Percentiles rank a stretch among this genome's conserved stretches.
Conservation (phyloP, 2,797 vertebrate species). For the Tragopan temminckii region DNA sequence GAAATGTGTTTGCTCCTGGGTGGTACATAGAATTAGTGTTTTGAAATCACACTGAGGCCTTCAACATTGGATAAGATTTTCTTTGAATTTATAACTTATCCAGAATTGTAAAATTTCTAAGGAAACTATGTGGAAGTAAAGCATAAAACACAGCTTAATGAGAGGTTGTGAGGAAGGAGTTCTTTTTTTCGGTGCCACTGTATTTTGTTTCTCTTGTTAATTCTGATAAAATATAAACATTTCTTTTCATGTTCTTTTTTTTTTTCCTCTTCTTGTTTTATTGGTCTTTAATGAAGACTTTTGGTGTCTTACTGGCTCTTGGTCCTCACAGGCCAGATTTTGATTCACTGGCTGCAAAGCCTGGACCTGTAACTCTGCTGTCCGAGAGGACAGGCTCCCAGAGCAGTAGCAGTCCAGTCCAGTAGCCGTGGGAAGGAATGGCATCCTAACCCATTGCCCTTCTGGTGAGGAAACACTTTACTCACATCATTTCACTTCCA, state of each 20-base stretch:
- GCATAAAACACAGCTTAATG: conserved; percentile 49
- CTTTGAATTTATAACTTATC: conserved; percentile 63
- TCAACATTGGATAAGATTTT: conserved; percentile 43
- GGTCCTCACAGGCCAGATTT: not conserved
- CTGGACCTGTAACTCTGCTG: not conserved
- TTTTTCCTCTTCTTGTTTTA: not conserved
- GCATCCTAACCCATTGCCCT: conserved; percentile 70
- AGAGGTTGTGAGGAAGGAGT: conserved; percentile 42
- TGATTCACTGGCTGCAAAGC: not conserved
- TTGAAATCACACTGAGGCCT: conserved; percentile 55
- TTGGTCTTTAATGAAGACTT: not conserved
- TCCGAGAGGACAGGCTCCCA: not conserved
- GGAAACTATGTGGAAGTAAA: conserved; percentile 51
- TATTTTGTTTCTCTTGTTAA: conserved; percentile 48
- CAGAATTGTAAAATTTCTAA: conserved; percentile 57
- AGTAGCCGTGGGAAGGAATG: conserved; percentile 59
- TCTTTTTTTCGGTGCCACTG: conserved; percentile 3
- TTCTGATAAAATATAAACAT: conserved; percentile 32
- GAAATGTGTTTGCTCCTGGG: conserved; percentile 69
- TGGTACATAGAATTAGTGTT: conserved; percentile 67
- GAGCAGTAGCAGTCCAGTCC: conserved; percentile 42
- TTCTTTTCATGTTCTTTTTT: not conserved
- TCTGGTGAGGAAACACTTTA: conserved; percentile 67
- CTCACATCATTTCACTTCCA: conserved; percentile 72
- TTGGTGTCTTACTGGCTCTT: conserved; percentile 1